phyloP scores from a whole-genome alignment of 2,888 invertebrate genomes.

The Acholoe squamosa region DNA sequence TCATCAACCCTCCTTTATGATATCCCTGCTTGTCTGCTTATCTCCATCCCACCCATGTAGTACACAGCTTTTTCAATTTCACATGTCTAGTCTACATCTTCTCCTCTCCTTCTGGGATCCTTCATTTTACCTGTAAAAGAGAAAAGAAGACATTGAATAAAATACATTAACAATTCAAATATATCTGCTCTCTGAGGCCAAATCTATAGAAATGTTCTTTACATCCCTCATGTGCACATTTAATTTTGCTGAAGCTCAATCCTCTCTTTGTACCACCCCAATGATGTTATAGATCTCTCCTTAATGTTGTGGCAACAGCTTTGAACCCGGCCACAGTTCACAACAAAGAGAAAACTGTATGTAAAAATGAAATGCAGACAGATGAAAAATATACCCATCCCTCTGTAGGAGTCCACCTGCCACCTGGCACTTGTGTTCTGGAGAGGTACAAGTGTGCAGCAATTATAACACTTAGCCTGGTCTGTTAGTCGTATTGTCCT shows the following conservation, averaged over 20 bases:
- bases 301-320: neutral
- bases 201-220: neutral
- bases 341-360: neutral
- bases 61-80: no score
- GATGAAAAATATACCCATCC: neutral
- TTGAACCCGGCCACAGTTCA: neutral
- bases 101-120: no score
- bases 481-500: neutral
- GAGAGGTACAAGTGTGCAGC: no score
- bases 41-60: no score
- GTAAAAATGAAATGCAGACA: neutral
- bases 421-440: no score
- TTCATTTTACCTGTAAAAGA: no score
- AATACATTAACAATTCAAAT: no score
- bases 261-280: no score
- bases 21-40: no score
- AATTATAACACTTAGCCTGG: neutral
- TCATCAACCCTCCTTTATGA: no score
- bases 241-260: neutral
- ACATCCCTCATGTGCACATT: neutral
- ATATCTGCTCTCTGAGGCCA: neutral
- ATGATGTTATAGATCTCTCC: neutral
- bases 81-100: no score
- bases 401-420: neutral
- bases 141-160: no score